Conservation (phyloP, 1,140 invertebrate species). For the Phymastichus coffea region DNA sequence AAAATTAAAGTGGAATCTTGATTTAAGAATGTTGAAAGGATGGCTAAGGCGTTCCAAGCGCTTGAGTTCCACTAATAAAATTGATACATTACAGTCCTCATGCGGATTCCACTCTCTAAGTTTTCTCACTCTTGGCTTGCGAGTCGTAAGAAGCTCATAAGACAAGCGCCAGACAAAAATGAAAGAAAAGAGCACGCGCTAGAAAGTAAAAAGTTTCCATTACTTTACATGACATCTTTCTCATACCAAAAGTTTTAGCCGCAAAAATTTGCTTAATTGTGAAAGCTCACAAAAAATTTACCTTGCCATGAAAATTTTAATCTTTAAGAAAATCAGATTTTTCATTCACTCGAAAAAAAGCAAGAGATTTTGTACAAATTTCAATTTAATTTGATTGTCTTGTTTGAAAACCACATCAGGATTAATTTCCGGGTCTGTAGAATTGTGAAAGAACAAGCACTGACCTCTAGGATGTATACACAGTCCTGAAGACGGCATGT, state of each 20-base stretch:
- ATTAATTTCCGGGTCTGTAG: too few relatives aligned
- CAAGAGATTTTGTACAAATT: too few relatives aligned
- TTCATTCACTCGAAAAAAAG: too few relatives aligned
- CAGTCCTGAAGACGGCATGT: too few relatives aligned
- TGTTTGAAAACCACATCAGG: too few relatives aligned
- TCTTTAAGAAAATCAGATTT: too few relatives aligned
- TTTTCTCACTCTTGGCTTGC: constrained; percentile 5
- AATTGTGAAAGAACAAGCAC: too few relatives aligned
- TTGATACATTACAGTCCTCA: constrained; percentile 20
- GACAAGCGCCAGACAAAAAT: neutral
- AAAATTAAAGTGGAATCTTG: constrained; percentile 5
- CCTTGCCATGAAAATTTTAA: too few relatives aligned
- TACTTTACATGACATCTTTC: neutral
- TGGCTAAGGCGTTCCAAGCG: neutral
- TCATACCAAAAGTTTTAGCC: neutral
- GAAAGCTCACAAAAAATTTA: too few relatives aligned
- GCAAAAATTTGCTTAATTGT: too few relatives aligned
- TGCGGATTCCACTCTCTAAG: constrained; percentile 1
- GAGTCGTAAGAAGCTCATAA: constrained; percentile 9
- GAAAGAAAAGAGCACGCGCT: neutral
- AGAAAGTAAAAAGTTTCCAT: constrained; percentile 5
- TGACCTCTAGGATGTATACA: too few relatives aligned
- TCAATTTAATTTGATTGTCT: too few relatives aligned
- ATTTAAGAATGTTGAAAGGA: constrained; percentile 8
- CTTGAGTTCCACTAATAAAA: constrained; percentile 18